A percentile compares a stretch with the other conserved stretches of the same genome.
These are phyloP conservation scores for Zaprionus lachaisei DNA, from an alignment of 1,140 invertebrate species.

Conservation along the genomic window DNA sequence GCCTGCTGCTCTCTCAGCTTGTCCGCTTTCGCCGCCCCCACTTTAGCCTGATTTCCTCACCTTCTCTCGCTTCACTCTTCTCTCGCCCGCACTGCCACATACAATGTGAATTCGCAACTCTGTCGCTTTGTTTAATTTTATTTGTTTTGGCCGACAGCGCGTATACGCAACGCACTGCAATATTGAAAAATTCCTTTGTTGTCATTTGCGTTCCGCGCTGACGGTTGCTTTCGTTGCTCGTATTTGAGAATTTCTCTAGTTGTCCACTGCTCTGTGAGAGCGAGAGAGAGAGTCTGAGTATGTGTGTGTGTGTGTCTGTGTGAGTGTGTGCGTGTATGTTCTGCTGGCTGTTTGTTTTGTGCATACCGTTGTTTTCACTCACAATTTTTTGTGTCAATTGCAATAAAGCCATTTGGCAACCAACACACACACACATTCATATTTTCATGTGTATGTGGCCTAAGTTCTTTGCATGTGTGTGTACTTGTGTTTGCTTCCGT, in stretches of 20 bases:
- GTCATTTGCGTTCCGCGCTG: slow-evolving; percentile 58
- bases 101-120: slow-evolving; percentile 41
- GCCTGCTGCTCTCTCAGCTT: not conserved
- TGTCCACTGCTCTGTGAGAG: not conserved
- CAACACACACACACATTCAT: not conserved
- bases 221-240: slow-evolving; percentile 16
- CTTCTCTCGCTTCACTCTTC: not conserved
- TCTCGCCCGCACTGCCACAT: slow-evolving; percentile 8
- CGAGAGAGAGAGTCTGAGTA: not conserved
- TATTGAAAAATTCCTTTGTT: slow-evolving; percentile 81
- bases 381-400: slow-evolving; percentile 65
- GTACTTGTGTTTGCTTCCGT: not conserved
- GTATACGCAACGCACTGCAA: slow-evolving; percentile 76
- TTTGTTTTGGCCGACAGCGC: slow-evolving; percentile 73
- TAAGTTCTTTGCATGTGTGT: not conserved
- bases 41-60: not conserved
- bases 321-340: slow-evolving; percentile 16
- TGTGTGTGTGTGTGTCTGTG: slow-evolving; percentile 8
- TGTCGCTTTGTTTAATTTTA: slow-evolving; percentile 77
- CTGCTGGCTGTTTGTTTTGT: slow-evolving; percentile 41
- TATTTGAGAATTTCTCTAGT: slow-evolving; percentile 8
- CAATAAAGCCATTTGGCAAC: slow-evolving; percentile 63
- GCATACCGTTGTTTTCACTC: slow-evolving; percentile 46
- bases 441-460: not conserved
- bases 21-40: not conserved